Base-by-base conservation (phyloP, 2,888 invertebrate species). In the Nineta flava region DNA sequence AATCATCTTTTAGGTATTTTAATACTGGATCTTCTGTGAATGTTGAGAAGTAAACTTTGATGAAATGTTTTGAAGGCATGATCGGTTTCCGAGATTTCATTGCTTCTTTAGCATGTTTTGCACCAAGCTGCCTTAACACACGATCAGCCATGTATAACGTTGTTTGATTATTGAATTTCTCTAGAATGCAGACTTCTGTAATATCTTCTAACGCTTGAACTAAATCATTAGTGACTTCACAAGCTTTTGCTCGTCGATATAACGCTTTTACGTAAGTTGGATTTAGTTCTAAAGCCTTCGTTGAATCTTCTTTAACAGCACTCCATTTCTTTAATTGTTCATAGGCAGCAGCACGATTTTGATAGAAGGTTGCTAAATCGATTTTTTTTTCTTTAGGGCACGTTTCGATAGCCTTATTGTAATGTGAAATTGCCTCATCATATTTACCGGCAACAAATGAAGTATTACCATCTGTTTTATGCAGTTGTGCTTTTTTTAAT, bases 281-380 rank as follows among this genome's bases (percentile, higher is more conserved):
- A 66, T 95, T 91, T 26, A 84, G 72, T 60, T 85, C 79, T 34
- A 96, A 72, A 2, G 96, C 93, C 61, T 76, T 79, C 1, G 83
- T 79, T 61, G 94, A 94, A 64, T 95, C 94, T 54, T 81, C 79
- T 60, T 88, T 84, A 0, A 93, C 92, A 55, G 83, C 76, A 53
- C 77, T 77, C 75, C 84, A 87, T 67, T 87, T 85, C 66, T 84
- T 82, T 61, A 93, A 70, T 66, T 92, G 87, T 66, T 95, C 95
- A 66, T 91, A 90, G 42, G 93, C 88, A 13, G 95, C 96, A 10
- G 95, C 96, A 58, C 94, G 80, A 64, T 96, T 96, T 66, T 96
- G 96, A 66, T 92, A 93, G 67, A 90, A 93, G 13, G 90, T 93
- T 1, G 95, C 83, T 50, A 93, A 69, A 57, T 88, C 90, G 1